Base-by-base conservation (phyloP, 1,140 invertebrate genomes). In the Oedothorax gibbosus region DNA sequence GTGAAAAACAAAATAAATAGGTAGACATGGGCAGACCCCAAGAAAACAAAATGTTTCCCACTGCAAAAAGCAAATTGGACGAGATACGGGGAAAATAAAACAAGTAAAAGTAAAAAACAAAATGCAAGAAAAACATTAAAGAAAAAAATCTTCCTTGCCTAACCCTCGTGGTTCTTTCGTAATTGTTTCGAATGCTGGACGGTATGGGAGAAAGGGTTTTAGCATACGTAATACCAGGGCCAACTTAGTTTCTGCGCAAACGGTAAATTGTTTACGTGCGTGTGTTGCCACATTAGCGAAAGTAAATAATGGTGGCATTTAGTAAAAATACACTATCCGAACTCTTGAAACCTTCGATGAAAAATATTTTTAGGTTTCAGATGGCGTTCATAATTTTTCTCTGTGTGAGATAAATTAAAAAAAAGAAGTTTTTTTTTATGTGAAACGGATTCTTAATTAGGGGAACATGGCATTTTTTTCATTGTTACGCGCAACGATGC, bases 221-320 rank as follows among this genome's bases (percentile, higher is more conserved):
- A 81, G 78, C 78, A 81, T 81, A 71, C 78, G 66, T 57, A 18
- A 81, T 75, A 56, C 75, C 12, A 64, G 35, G 35, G 35, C 66
- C 62, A 65, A 81, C 50, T 56, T 57, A 35, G 3, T 20, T 50
- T 71, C 54, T 18, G 66, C 53, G n/a, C 51, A 60, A n/a, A 50
- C 21, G 71, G 78, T 18, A 81, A 81, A 81, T 81, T 81, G 78
- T 81, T 81, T 81, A 66, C 78, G 78, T 81, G 78, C 78, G 78
- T 81, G 78, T 81, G 78, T 81, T 81, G 78, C 78, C 78, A 81
- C 78, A 81, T 81, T 71, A 81, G 64, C 66, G 68, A 81, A 71
- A 81, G 78, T 81, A 81, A 81, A 81, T 81, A 71, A 81, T 81
- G 78, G 66, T 60, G 66, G 78, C 66, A 81, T 81, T 81, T 81